Percentiles rank a stretch among this genome's conserved stretches.
These are phyloP conservation scores for Gymnocypris eckloni DNA, from an alignment of 2,797 vertebrate species.

Conservation along the genomic window DNA sequence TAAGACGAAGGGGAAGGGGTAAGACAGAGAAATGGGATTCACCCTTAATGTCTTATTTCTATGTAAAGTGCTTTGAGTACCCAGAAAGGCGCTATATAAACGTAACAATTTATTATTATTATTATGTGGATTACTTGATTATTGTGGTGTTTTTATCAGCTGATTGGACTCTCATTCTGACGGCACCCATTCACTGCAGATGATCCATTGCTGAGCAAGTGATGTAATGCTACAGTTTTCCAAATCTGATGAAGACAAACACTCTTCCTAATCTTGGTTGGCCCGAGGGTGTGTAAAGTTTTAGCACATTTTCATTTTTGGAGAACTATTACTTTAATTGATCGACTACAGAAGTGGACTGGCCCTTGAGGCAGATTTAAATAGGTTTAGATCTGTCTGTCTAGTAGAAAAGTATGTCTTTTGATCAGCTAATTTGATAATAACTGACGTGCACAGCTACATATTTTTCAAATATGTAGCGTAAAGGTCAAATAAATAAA, in stretches of 20 bases:
- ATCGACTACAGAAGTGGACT: neutral
- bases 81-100: too few species aligned
- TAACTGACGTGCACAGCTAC: neutral
- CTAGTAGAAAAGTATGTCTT: neutral
- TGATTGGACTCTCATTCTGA: neutral
- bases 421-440: slow-evolving; percentile 2
- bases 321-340: neutral
- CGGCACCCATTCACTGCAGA: neutral
- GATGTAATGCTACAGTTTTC: neutral
- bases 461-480: neutral
- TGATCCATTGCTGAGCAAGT: neutral
- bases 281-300: neutral
- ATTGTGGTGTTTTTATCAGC: neutral
- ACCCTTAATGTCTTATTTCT: too few species aligned
- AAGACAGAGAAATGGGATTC: too few species aligned
- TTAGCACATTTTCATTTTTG: neutral
- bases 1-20: too few species aligned
- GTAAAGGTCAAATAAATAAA: neutral
- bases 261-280: neutral
- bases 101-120: too few species aligned
- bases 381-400: neutral
- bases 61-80: too few species aligned
- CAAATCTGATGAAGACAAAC: neutral
- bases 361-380: neutral
- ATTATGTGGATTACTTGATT: neutral